Evolutionary conservation across 2,888 invertebrate species (phyloP), one percentile per base, ranked within the genome.

Genomic region (Exephanes ischioxanthus): DNA sequence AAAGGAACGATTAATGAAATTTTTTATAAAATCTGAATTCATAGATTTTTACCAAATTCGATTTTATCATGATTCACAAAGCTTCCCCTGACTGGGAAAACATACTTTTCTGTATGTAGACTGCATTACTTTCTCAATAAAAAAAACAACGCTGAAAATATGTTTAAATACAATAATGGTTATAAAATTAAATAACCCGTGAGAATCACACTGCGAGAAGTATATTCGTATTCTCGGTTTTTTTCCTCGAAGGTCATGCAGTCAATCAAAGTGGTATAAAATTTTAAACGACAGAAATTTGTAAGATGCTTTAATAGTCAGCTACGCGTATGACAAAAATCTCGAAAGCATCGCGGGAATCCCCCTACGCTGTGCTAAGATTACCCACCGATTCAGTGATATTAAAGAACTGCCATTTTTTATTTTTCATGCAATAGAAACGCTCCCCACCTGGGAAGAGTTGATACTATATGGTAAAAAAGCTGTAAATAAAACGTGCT

Each of bases 391-490:
- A 82, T 51, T 68, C 79, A 58, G 67, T 77, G 68, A 78, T 80
- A 89, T 86, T 84, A 89, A 90, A 86, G 66, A 83, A 87, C 87
- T 87, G 80, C 80, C 81, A 89, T 89, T 90, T 89, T 78, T 91
- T 90, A 89, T 83, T 92, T 88, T 93, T 90, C 91, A 87, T 91
- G 90, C 89, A 89, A 63, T 93, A 94, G 94, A 94, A 91, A 94
- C 87, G 92, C 94, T 94, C 92, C 94, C 93, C 84, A 93, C 92
- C 92, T 94, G 94, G 94, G 93, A 94, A 93, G 93, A 94, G 90
- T 89, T 94, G 92, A 93, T 94, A 93, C 92, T 94, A 92, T 93
- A 94, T 92, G 94, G 94, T 94, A 94, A 94, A 92, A 86, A 76
- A 88, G 89, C 89, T 90, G 85, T 87, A 86, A 80, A 86, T 86